These are phyloP conservation scores for Drosophila suzukii DNA, from an alignment of 1,140 invertebrate species.

Conservation along the genomic window DNA sequence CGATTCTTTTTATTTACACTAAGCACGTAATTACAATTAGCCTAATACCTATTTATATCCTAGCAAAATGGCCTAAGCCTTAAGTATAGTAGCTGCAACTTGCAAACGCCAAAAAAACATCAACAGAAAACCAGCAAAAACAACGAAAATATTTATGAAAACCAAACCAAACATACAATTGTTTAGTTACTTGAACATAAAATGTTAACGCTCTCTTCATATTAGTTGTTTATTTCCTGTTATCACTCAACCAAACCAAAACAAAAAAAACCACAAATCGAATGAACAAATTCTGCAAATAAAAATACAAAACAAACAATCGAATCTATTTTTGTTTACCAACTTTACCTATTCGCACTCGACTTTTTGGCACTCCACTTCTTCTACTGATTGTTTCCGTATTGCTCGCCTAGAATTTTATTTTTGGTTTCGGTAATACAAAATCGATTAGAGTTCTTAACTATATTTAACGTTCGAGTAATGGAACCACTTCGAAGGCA, in stretches of 20 bases:
- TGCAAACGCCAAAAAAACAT: conserved; percentile 7
- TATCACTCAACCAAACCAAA: conserved; percentile 35
- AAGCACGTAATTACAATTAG: conserved; percentile 76
- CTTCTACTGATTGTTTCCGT: conserved; percentile 44
- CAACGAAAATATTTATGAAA: conserved; percentile 9
- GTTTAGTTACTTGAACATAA: conserved; percentile 37
- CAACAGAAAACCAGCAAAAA: conserved; percentile 2
- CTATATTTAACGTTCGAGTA: conserved; percentile 26
- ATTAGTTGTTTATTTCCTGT: conserved; percentile 48
- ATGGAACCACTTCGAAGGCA: conserved; percentile 34
- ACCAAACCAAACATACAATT: conserved; percentile 22
- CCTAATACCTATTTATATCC: conserved; percentile 40
- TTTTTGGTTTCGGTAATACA: conserved; percentile 18
- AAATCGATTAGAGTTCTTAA: conserved; percentile 27
- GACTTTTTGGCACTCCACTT: conserved; percentile 44
- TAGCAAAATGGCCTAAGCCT: conserved; percentile 47
- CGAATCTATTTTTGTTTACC: conserved; percentile 39
- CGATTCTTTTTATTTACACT: conserved; percentile 66
- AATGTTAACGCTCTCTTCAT: conserved; percentile 38
- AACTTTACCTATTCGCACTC: conserved; percentile 51
- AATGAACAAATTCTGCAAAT: conserved; percentile 54
- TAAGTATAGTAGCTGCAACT: conserved; percentile 47
- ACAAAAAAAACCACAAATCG: conserved; percentile 51
- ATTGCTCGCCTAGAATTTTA: conserved; percentile 61
- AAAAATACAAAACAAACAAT: conserved; percentile 56